Conservation (phyloP, 2,797 vertebrate genomes). For the Enteromius paludinosus region DNA sequence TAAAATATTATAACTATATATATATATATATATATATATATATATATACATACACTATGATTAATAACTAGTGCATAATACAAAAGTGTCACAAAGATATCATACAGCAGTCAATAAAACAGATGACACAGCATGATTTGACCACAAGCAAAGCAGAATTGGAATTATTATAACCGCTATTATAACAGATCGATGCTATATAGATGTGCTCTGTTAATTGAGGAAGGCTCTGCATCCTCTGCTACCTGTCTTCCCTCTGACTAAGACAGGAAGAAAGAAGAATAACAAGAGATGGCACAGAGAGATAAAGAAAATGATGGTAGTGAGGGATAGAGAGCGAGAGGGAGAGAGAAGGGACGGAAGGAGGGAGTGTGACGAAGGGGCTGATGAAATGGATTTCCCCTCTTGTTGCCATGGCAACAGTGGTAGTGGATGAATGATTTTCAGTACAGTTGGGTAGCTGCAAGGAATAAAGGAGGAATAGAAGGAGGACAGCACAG, state of each 20-base stretch:
- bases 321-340: not conserved
- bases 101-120: not conserved
- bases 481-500: constrained; percentile 21
- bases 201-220: not conserved
- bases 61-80: not conserved
- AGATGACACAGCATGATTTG: constrained; percentile 2
- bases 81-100: not conserved
- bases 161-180: not conserved
- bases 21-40: no score
- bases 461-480: constrained; percentile 41
- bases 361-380: constrained; percentile 57
- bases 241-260: not conserved
- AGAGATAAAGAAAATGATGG: constrained; percentile 29
- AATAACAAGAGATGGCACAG: constrained; percentile 15
- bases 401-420: constrained; percentile 62
- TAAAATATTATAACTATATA: not conserved
- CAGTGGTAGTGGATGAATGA: constrained; percentile 60
- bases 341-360: not conserved
- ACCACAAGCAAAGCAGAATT: not conserved
- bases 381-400: constrained; percentile 65
- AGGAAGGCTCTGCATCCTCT: not conserved
- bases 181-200: not conserved
- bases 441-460: constrained; percentile 61
- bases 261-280: constrained; percentile 21
- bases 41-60: no score